These are phyloP conservation scores for Perizoma affinitatum DNA, from an alignment of 2,888 invertebrate genomes.

Conservation along the genomic window DNA sequence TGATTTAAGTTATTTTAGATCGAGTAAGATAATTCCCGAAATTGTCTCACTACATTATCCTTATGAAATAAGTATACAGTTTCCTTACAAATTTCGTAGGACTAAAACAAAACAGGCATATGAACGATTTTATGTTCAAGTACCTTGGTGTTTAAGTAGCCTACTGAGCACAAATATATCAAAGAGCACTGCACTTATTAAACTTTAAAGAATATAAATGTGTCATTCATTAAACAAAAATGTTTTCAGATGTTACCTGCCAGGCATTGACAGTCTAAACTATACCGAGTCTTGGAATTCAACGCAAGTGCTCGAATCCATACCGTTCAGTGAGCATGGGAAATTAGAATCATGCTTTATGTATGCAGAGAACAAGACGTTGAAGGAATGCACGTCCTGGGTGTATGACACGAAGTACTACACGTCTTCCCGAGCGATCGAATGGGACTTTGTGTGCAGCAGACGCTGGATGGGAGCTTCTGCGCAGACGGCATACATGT, in stretches of 20 bases:
- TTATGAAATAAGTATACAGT: too few species aligned
- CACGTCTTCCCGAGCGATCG: conserved; percentile 89
- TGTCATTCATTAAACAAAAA: conserved; percentile 28
- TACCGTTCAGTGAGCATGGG: conserved; percentile 84
- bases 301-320: conserved; percentile 75
- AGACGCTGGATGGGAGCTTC: conserved; percentile 92
- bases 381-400: conserved; percentile 80
- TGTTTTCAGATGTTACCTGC: conserved; percentile 83
- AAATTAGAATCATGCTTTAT: conserved; percentile 87
- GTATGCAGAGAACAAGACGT: conserved; percentile 68
- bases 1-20: not conserved
- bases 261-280: conserved; percentile 81
- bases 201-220: conserved; percentile 22
- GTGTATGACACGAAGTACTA: conserved; percentile 90
- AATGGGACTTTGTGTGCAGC: conserved; percentile 93
- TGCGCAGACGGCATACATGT: conserved; percentile 91
- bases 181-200: conserved; percentile 36
- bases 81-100: too few species aligned
- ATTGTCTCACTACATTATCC: too few species aligned
- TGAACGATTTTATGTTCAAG: too few species aligned
- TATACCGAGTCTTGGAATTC: conserved; percentile 83
- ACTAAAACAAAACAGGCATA: too few species aligned
- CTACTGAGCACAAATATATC: conserved; percentile 23
- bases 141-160: not conserved
- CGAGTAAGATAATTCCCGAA: not conserved